Evolutionary conservation across 2,888 invertebrate species (phyloP).

Genomic region (Beris morrisii): DNA sequence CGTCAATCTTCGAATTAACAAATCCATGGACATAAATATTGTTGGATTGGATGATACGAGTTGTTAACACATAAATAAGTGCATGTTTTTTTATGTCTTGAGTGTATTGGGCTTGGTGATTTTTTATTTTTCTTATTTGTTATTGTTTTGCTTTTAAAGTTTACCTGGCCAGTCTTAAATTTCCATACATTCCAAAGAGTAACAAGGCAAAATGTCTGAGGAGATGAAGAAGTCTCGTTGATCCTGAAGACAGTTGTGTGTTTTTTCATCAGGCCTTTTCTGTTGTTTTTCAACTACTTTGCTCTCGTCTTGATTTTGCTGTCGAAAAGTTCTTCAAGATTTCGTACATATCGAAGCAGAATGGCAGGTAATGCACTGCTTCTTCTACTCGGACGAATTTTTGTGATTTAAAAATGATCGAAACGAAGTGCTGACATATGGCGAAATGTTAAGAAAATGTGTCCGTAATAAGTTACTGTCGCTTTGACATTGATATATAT

Average conservation of each 20-base stretch:
- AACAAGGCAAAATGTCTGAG: constrained; percentile 22
- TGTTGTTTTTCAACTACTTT: no score
- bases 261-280: no score
- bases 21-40: constrained; percentile 40
- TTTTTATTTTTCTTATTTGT: constrained; percentile 15
- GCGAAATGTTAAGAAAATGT: constrained; percentile 13
- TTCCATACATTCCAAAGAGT: constrained; percentile 28
- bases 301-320: no score
- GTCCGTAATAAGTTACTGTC: constrained; percentile 15
- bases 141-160: constrained; percentile 23
- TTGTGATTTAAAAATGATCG: constrained; percentile 4
- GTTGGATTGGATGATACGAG: constrained; percentile 39
- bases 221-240: no score
- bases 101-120: constrained; percentile 22
- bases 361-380: not conserved
- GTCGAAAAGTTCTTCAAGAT: no score
- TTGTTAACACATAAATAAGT: constrained; percentile 40
- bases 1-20: constrained; percentile 43
- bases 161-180: constrained; percentile 19
- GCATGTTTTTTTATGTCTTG: constrained; percentile 29
- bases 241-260: no score
- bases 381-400: not conserved
- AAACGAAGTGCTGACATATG: constrained; percentile 21
- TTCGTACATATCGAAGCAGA: no score
- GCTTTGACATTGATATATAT: constrained; percentile 12